Evolutionary conservation across 2,797 vertebrate species (phyloP).

Genomic region (Macropus fuliginosus): DNA sequence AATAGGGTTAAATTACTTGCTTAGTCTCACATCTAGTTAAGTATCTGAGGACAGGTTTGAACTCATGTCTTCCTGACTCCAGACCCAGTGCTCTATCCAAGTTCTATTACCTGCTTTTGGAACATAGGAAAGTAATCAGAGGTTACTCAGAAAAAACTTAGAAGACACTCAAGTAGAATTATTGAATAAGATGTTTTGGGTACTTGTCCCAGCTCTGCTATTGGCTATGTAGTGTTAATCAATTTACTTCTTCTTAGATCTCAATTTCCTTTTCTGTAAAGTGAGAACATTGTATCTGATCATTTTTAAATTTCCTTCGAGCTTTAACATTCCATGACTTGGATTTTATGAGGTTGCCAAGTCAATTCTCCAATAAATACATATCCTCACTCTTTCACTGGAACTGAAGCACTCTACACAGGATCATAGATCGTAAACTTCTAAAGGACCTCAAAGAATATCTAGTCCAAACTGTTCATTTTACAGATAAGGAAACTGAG

Average conservation of each 20-base stretch:
- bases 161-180: not conserved
- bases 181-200: not conserved
- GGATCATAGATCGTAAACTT: no score
- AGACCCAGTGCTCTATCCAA: not conserved
- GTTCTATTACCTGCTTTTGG: not conserved
- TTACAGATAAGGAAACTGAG: not conserved
- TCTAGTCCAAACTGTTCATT: not conserved
- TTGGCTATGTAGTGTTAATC: not conserved
- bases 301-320: not conserved
- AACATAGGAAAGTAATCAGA: not conserved
- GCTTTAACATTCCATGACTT: not conserved
- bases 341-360: slow-evolving; percentile 38
- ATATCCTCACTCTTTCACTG: not conserved
- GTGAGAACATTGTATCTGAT: not conserved
- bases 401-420: no score
- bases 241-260: not conserved
- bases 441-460: not conserved
- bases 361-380: slow-evolving; percentile 25
- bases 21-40: not conserved
- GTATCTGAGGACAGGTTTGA: not conserved
- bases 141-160: not conserved
- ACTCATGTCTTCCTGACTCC: not conserved
- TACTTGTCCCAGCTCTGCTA: not conserved
- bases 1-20: not conserved
- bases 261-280: not conserved